Evolutionary conservation across 2,888 invertebrate genomes (phyloP), one percentile per base, ranked within the genome.

Genomic region (Desoria tigrina): DNA sequence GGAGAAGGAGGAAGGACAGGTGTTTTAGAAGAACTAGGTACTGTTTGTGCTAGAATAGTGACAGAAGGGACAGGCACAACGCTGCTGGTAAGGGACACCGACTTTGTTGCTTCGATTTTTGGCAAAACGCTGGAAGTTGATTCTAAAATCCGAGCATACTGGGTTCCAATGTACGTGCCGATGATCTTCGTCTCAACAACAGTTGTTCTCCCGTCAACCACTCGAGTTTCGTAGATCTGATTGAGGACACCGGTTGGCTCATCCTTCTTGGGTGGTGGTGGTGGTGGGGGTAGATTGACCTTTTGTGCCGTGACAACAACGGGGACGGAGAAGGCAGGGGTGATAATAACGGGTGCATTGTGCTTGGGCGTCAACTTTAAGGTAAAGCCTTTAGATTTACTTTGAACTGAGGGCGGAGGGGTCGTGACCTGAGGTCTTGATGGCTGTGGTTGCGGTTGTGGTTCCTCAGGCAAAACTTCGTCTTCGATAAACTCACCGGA

Each of bases 181-280:
- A 92, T 89, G n/a, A 93, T 91, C 79, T 89, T 90, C 0, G 92
- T 92, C 81, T 92, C 92, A 78, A 90, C 90, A 6, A 92, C 86
- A 0, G 92, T 92, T 4, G 92, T 92, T 1, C 88, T 81, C 1
- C 92, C 92, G 77, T 90, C 90, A 78, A 88, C 88, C 3, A 92
- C 87, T 63, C 90, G 86, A 4, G 90, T 92, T 24, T 92, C 93
- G 50, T 90, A 91, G 59, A 92, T 84, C 77, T 89, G 90, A 6
- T 92, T 90, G 0, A 93, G 90, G 62, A 92, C 82, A 4, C 92
- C 92, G 1, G 90, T 85, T 0, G 90, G 90, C 79, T 71, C 66
- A 9, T 66, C 68, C 11, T 11, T 32, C 9, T 53, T 49, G 18
- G 61, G 28, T 28, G 61, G 62, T 24, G 66, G 66, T 14, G 67